Evolutionary conservation across 1,140 invertebrate genomes (phyloP), one percentile per base, ranked within the genome.

Genomic region (Maniola jurtina): DNA sequence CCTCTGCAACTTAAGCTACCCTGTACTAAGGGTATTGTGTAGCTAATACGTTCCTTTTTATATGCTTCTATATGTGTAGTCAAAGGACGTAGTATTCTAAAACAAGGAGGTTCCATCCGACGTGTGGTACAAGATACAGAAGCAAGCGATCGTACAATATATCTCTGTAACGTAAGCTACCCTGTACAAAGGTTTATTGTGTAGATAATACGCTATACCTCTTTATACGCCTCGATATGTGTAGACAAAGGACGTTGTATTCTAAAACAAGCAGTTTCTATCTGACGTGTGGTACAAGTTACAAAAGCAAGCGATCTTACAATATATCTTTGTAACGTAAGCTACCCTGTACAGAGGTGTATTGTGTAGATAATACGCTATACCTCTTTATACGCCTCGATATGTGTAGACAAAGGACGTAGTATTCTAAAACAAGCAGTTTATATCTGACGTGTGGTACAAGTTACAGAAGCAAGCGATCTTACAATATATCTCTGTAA

Each of bases 161-260:
- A n/a, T n/a, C n/a, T n/a, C n/a, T n/a, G n/a, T 3, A 9, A 9
- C 6, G 6, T 42, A n/a, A n/a, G n/a, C n/a, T n/a, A n/a, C n/a
- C n/a, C n/a, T n/a, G n/a, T n/a, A n/a, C n/a, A n/a, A n/a, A n/a
- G 8, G 13, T 4, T 2, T 25, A 2, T 25, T 25, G 25, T 25
- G 25, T 4, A 25, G 25, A 25, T 25, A 4, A 25, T 25, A 25
- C 1, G 25, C 1, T 25, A 25, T 25, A 25, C 25, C 25, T 74
- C 64, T 64, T 75, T 75, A 75, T 63, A 60, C 58, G 68, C 61
- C 62, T 61, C 48, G 64, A 66, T 70, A 55, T 66, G 55, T 64
- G 65, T 57, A 72, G 66, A 75, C 72, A 70, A 75, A 70, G 67
- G 70, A 66, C 68, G 71, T 63, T 73, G 71, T 76, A 69, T 76